Evolutionary conservation across 2,888 invertebrate species (phyloP).

Genomic region (Brachynemurus nebulosus): DNA sequence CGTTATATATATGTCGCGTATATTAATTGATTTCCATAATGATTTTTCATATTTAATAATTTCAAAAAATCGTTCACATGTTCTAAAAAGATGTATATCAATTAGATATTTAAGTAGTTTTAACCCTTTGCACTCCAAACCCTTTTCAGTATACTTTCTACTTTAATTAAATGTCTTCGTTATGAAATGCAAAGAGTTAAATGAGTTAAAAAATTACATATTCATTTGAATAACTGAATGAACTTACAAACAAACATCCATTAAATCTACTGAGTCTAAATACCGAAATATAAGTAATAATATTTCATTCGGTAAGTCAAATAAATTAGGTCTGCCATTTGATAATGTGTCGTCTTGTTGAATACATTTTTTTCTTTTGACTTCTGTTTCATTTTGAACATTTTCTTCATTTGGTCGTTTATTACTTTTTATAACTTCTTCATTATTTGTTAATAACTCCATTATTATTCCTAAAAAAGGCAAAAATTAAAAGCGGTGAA

Average conservation of each 20-base stretch:
- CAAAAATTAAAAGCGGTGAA: too few species aligned
- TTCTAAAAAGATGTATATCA: neutral
- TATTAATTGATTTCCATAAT: conserved; percentile 1
- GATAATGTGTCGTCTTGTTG: too few species aligned
- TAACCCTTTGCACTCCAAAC: too few species aligned
- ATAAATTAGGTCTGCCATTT: too few species aligned
- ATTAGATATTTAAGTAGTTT: neutral
- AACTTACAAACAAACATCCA: conserved; percentile 24
- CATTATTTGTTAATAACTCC: too few species aligned
- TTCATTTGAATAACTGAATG: neutral
- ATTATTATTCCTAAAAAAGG: too few species aligned
- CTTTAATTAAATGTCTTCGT: neutral
- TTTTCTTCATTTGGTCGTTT: too few species aligned
- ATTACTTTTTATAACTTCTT: too few species aligned
- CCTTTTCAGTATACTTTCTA: neutral
- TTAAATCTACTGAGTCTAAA: conserved; percentile 25
- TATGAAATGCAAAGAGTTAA: neutral
- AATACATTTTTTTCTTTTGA: too few species aligned
- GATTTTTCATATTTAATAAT: neutral
- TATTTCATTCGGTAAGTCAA: conserved; percentile 24
- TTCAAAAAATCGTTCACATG: neutral
- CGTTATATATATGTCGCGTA: neutral
- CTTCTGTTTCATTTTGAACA: too few species aligned
- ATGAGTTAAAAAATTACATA: neutral
- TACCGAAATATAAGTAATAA: conserved; percentile 24